Percentiles rank a stretch among this genome's conserved stretches.
Conservation (phyloP, 2,113 vertebrate genomes). For the Zosterops hypoxanthus region DNA sequence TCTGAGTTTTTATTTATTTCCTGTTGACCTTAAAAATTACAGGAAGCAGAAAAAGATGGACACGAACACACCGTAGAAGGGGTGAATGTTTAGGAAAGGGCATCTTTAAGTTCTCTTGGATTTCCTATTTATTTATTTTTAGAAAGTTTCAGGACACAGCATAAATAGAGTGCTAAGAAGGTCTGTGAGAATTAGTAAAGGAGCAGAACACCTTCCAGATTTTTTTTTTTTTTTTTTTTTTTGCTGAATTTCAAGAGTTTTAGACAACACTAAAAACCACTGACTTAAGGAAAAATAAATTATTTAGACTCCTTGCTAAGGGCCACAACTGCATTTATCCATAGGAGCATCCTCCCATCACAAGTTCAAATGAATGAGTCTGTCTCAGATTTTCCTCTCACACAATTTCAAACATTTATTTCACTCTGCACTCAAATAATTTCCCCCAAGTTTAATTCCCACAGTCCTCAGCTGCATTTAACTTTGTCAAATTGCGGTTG, state of each 20-base stretch:
- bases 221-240: neutral
- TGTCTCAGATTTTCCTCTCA: neutral
- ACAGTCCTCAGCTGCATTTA: neutral
- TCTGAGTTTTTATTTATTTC: neutral
- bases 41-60: neutral
- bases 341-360: neutral
- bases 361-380: neutral
- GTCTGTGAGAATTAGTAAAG: neutral
- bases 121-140: neutral
- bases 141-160: neutral
- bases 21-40: neutral
- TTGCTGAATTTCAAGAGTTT: neutral
- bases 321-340: neutral
- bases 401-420: neutral
- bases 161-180: neutral
- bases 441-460: neutral
- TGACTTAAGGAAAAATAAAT: neutral
- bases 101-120: neutral
- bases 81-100: neutral
- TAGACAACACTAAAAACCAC: neutral
- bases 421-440: neutral
- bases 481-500: neutral
- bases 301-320: neutral
- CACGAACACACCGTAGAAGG: accelerated
- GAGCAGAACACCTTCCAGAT: neutral